phyloP scores from a whole-genome alignment of 2,113 vertebrate species.

The Fregata magnificens region DNA sequence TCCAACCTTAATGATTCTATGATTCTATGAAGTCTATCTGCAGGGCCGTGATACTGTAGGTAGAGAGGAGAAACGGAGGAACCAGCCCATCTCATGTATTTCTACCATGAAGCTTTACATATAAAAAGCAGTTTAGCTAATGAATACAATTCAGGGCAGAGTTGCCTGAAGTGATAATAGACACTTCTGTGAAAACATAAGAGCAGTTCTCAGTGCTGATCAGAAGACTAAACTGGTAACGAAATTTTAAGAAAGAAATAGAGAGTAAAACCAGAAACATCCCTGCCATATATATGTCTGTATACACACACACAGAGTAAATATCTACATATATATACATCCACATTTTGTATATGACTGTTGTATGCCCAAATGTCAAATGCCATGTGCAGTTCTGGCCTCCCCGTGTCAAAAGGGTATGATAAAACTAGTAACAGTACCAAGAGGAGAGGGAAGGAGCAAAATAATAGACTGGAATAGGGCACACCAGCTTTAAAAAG shows the following conservation, averaged over 20 bases:
- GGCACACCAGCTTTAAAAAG: neutral
- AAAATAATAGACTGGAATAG: neutral
- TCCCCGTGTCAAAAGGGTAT: neutral
- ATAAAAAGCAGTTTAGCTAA: neutral
- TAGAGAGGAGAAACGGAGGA: neutral
- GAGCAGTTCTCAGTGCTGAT: neutral
- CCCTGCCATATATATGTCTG: neutral
- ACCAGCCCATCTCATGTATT: neutral
- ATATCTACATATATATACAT: neutral
- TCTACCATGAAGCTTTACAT: neutral
- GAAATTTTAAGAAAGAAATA: neutral
- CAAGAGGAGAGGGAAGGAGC: neutral
- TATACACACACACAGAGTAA: neutral
- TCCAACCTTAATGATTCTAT: too few species aligned
- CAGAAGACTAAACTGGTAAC: neutral
- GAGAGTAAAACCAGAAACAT: neutral
- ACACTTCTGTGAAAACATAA: neutral
- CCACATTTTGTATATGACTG: neutral
- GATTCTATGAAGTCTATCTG: too few species aligned
- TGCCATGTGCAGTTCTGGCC: neutral
- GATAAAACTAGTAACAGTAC: neutral
- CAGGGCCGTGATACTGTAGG: rapidly evolving
- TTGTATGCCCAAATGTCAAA: neutral
- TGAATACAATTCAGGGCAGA: neutral
- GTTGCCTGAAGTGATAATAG: neutral